Percentiles rank a stretch among this genome's conserved stretches.
These are phyloP conservation scores for Muricea muricata DNA, from an alignment of 92 coral and sea anemone genomes.

Conservation along the genomic window DNA sequence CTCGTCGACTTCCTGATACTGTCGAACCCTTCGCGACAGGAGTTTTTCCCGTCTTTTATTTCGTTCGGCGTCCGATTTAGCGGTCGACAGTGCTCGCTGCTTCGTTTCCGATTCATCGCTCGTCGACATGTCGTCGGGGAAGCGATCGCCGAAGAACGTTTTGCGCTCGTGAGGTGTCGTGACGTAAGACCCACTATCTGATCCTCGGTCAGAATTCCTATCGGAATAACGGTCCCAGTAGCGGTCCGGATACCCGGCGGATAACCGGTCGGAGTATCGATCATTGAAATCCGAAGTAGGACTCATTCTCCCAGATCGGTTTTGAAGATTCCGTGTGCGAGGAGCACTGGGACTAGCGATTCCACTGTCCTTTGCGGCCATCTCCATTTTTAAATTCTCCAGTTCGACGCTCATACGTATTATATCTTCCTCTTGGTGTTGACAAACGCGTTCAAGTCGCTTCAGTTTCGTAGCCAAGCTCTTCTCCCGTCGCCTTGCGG, in stretches of 20 bases:
- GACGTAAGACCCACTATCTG: slow-evolving; percentile 41
- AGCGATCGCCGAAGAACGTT: slow-evolving; percentile 42
- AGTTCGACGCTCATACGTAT: slow-evolving; percentile 48
- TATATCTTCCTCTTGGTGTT: slow-evolving; percentile 94
- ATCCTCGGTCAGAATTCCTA: slow-evolving; percentile 28
- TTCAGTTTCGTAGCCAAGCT: slow-evolving; percentile 80
- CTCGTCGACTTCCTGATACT: slow-evolving; percentile 27
- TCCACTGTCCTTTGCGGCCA: slow-evolving; percentile 49
- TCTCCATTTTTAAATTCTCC: slow-evolving; percentile 39
- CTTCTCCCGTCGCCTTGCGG: slow-evolving; percentile 80
- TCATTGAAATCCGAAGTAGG: slow-evolving; percentile 41
- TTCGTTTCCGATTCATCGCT: slow-evolving; percentile 43
- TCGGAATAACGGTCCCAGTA: slow-evolving; percentile 42
- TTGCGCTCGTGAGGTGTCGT: slow-evolving; percentile 46
- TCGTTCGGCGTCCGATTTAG: slow-evolving; percentile 18
- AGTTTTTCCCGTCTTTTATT: slow-evolving; percentile 38
- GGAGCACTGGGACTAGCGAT: slow-evolving; percentile 29
- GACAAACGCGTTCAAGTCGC: slow-evolving; percentile 81
- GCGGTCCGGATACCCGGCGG: slow-evolving; percentile 40
- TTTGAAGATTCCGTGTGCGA: slow-evolving; percentile 6
- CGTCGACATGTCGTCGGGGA: slow-evolving; percentile 46
- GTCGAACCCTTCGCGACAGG: slow-evolving; percentile 28
- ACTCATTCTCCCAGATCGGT: slow-evolving; percentile 23
- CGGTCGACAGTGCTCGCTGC: not conserved
- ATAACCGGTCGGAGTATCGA: slow-evolving; percentile 37